These are phyloP conservation scores for Troides oblongomaculatus DNA, from an alignment of 2,888 invertebrate genomes.

Conservation along the genomic window DNA sequence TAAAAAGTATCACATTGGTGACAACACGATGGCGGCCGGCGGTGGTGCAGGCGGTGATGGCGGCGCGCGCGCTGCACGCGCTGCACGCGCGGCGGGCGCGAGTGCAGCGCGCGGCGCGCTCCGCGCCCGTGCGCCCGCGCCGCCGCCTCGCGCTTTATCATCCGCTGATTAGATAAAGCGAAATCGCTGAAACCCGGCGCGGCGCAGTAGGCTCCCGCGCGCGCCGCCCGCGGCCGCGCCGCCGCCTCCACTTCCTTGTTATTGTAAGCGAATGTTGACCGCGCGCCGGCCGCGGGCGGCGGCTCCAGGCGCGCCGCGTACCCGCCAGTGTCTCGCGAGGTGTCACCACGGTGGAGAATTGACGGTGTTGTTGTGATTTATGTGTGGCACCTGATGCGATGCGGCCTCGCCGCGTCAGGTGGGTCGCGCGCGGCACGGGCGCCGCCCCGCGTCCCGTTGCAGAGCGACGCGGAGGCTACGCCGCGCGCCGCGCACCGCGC, in stretches of 20 bases:
- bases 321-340: no score
- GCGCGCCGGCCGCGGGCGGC: neutral
- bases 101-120: constrained; percentile 36
- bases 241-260: constrained; percentile 41
- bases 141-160: constrained; percentile 53
- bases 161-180: constrained; percentile 69
- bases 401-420: no score
- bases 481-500: no score
- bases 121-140: constrained; percentile 24
- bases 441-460: no score
- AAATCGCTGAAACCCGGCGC: constrained; percentile 48
- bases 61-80: neutral
- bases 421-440: no score
- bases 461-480: no score
- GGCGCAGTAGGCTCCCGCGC: constrained; percentile 56
- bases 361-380: no score
- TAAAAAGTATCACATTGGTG: neutral
- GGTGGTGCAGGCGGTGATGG: neutral
- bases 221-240: constrained; percentile 43
- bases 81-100: constrained; percentile 9
- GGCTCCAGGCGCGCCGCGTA: neutral
- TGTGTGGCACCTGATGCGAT: no score
- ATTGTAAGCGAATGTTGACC: constrained; percentile 41
- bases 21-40: neutral
- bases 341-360: no score